These are phyloP conservation scores for Naja naja DNA, from an alignment of 2,113 vertebrate species.

Conservation along the genomic window DNA sequence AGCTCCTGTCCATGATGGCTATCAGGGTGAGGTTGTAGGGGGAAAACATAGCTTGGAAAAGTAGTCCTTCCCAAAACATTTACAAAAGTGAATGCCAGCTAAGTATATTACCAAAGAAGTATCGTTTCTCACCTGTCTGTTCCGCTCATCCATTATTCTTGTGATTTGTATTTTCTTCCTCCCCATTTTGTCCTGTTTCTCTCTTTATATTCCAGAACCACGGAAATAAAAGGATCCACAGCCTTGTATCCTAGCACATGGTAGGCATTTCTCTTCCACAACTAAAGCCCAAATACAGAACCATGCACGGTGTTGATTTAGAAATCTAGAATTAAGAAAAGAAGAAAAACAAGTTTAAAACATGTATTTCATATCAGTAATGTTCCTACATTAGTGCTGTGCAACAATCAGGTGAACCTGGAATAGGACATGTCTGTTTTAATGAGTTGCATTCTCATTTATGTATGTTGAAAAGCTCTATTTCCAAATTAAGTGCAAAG, in stretches of 20 bases:
- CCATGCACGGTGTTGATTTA: slow-evolving; percentile 46
- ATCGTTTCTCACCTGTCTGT: slow-evolving; percentile 88
- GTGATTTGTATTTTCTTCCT: slow-evolving; percentile 99
- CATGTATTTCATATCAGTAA: background rate
- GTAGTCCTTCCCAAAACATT: background rate
- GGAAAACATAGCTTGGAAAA: background rate
- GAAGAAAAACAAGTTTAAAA: slow-evolving; percentile 8
- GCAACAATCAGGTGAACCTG: background rate
- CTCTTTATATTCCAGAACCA: slow-evolving; percentile 83
- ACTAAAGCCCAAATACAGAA: slow-evolving; percentile 60
- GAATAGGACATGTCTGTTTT: background rate
- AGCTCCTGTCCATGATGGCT: no score
- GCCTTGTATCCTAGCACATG: slow-evolving; percentile 88
- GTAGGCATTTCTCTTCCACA: slow-evolving; percentile 70
- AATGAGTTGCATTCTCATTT: background rate
- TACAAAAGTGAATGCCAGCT: background rate
- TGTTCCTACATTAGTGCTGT: background rate
- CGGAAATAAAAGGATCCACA: slow-evolving; percentile 76
- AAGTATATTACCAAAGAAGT: background rate
- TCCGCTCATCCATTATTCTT: slow-evolving; percentile 98
- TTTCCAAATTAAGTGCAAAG: background rate
- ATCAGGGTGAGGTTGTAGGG: background rate
- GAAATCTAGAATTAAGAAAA: slow-evolving; percentile 64
- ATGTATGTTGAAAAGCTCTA: background rate
- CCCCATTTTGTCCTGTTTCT: slow-evolving; percentile 85